phyloP scores from a whole-genome alignment of 2,113 vertebrate genomes.

The Amphiprion percula region DNA sequence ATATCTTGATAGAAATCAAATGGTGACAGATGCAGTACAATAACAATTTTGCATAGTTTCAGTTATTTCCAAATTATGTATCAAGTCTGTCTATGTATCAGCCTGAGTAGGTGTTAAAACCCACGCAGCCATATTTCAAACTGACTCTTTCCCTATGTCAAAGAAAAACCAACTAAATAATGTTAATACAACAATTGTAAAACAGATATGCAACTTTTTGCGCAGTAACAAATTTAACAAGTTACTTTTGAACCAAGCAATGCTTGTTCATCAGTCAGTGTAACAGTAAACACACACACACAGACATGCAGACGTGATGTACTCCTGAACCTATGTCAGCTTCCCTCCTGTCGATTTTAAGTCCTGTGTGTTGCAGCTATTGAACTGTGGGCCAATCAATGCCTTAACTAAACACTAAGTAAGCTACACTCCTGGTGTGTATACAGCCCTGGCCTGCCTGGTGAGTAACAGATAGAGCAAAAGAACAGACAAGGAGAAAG shows the following conservation, averaged over 20 bases:
- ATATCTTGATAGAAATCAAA: constrained; percentile 4
- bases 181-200: neutral
- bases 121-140: neutral
- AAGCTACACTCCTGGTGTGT: constrained; percentile 19
- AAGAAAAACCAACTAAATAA: neutral
- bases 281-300: neutral
- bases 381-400: constrained; percentile 60
- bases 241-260: neutral
- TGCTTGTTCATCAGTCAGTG: neutral
- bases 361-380: constrained; percentile 48
- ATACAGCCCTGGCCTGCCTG: constrained; percentile 56
- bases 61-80: neutral
- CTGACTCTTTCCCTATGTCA: neutral
- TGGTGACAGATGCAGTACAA: neutral
- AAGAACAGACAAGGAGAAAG: constrained; percentile 15
- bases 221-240: neutral
- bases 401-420: constrained; percentile 60
- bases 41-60: neutral
- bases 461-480: constrained; percentile 20
- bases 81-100: neutral
- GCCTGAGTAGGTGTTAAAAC: neutral
- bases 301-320: too few species aligned
- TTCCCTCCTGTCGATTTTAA: constrained; percentile 6
- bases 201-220: neutral
- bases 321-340: neutral